Evolutionary conservation across 2,797 vertebrate genomes (phyloP).

Genomic region (Limnodromus scolopaceus): DNA sequence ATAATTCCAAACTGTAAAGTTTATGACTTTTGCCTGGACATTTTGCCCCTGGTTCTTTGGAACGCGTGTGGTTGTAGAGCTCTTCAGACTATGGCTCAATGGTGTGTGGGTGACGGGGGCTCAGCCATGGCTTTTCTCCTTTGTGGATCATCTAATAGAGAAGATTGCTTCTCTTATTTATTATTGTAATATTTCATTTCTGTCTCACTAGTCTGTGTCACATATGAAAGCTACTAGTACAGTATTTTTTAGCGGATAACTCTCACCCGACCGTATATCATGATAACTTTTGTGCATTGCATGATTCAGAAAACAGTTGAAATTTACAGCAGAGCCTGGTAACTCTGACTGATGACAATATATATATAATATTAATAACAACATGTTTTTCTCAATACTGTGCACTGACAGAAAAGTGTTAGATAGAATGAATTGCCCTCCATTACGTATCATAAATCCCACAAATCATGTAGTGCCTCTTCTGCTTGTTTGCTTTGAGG

Average conservation of each 20-base stretch:
- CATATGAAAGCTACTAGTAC: not conserved
- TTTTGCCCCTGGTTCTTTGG: not conserved
- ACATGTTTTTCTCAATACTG: not conserved
- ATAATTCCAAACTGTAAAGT: not conserved
- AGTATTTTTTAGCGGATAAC: not conserved
- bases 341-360: not conserved
- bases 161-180: not conserved
- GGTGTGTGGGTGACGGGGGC: not conserved
- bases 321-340: not conserved
- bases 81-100: not conserved
- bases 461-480: rapidly evolving
- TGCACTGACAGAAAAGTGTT: not conserved
- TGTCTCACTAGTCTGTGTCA: not conserved
- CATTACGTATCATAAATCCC: not conserved
- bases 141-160: not conserved
- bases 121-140: not conserved
- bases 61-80: not conserved
- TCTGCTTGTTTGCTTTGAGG: not conserved
- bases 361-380: not conserved
- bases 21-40: not conserved
- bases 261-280: not conserved
- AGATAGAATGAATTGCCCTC: not conserved
- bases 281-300: not conserved
- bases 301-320: not conserved
- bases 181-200: not conserved